A percentile compares a stretch with the other conserved stretches of the same genome.
phyloP scores from a whole-genome alignment of 1,140 invertebrate species.

The Idris sp. region DNA sequence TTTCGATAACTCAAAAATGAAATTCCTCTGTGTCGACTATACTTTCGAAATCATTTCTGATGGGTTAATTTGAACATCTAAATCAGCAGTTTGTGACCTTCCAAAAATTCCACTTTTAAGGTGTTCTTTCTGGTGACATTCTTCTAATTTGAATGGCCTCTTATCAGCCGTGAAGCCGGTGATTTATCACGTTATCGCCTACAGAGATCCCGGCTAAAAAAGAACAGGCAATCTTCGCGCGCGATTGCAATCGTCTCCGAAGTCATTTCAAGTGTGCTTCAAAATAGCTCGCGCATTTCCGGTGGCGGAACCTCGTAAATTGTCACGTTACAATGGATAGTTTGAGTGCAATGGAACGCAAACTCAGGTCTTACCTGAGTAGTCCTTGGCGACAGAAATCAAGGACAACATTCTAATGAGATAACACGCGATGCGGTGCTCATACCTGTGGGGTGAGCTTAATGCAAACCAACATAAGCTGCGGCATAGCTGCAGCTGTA shows the following conservation, averaged over 20 bases:
- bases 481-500: slow-evolving; percentile 13
- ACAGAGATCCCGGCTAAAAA: slow-evolving; percentile 5
- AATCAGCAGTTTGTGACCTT: too few species aligned
- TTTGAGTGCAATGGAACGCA: slow-evolving; percentile 13
- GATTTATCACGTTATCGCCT: slow-evolving; percentile 23
- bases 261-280: slow-evolving; percentile 12
- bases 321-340: slow-evolving; percentile 17
- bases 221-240: slow-evolving; percentile 9
- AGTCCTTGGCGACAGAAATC: slow-evolving; percentile 45
- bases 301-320: slow-evolving; percentile 8
- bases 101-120: too few species aligned
- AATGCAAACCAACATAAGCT: slow-evolving; percentile 20
- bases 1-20: too few species aligned
- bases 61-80: too few species aligned
- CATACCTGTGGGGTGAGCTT: slow-evolving; percentile 42
- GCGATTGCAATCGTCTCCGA: slow-evolving; percentile 21
- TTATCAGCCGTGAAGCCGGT: slow-evolving; percentile 11
- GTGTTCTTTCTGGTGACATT: too few species aligned
- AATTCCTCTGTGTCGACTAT: too few species aligned
- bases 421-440: slow-evolving; percentile 35
- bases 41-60: too few species aligned
- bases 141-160: slow-evolving; percentile 15
- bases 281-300: slow-evolving; percentile 25
- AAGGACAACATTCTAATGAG: slow-evolving; percentile 60
- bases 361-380: slow-evolving; percentile 37